Evolutionary conservation across 2,888 invertebrate genomes (phyloP).

Genomic region (Steinernema scapterisci): DNA sequence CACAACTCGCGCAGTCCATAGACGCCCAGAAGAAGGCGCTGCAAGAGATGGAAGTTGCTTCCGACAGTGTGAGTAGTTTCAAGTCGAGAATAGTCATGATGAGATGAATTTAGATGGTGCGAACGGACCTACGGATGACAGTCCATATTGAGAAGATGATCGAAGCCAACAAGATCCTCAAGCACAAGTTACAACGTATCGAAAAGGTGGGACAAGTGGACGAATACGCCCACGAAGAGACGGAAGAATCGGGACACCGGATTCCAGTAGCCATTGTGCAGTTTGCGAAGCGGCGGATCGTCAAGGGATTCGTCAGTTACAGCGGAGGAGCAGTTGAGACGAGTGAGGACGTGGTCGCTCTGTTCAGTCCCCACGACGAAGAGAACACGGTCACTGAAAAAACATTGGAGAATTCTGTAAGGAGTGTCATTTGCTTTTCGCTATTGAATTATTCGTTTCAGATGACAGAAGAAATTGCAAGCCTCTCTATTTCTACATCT

Average conservation of each 20-base stretch:
- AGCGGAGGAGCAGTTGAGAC: neutral
- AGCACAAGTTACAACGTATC: neutral
- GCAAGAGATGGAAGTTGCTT: neutral
- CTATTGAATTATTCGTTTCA: neutral
- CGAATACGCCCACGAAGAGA: neutral
- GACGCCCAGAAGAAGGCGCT: conserved; percentile 9
- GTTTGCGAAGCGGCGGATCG: conserved; percentile 8
- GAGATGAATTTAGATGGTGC: neutral
- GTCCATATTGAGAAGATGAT: neutral
- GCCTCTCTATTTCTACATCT: neutral
- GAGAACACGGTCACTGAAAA: too few species aligned
- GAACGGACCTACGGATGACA: neutral
- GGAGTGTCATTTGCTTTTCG: neutral
- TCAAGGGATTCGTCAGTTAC: neutral
- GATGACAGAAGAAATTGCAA: neutral
- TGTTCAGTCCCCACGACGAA: neutral
- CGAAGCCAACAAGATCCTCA: neutral
- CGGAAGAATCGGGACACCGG: neutral
- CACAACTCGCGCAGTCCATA: neutral
- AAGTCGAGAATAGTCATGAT: neutral
- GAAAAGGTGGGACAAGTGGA: neutral
- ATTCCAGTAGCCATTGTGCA: conserved; percentile 12
- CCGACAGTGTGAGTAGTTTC: neutral
- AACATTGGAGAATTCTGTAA: neutral
- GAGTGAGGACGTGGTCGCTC: neutral